Evolutionary conservation across 2,888 invertebrate genomes (phyloP), one percentile per base, ranked within the genome.

Genomic region (Melinaea marsaeus): DNA sequence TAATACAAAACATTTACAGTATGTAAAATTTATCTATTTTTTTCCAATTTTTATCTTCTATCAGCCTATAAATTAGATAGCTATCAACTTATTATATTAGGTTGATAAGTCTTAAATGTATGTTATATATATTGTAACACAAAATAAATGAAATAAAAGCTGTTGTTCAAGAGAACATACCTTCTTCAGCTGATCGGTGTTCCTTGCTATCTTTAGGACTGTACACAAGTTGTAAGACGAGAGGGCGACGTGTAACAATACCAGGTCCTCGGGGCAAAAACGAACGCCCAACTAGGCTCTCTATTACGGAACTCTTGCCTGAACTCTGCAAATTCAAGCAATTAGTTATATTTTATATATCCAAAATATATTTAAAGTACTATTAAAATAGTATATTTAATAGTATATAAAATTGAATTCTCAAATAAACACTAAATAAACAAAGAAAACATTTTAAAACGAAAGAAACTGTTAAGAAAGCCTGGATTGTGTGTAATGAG

Each of bases 221-320:
- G 90, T 99, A 96, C 62, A 98, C 94, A 63, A 99, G 91, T 85
- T 99, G 99, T 35, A 99, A 92, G 70, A 99, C 92, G 9, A 99
- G 91, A 0, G 99, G 99, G 54, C 99, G 93, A 67, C 99, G 92
- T 0, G 99, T 99, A 2, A 99, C 99, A 76, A 99, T 99, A 2
- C 99, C 99, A 60, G 96, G 95, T 9, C 99, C 99, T 72, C 99
- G 93, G 3, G 99, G 99, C 67, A 99, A 91, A 90, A 99, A 99
- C 57, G 99, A 99, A 67, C 96, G 94, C 0, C 99, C 99, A 6
- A 99, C 99, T 56, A 99, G 91, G 84, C 98, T 97, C 88, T 99
- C 99, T 73, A 99, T 95, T 13, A 99, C 99, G 35, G 99, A 99
- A 91, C 99, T 99, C 91, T 99, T 99, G 58, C 99, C 99, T 56